These are phyloP conservation scores for Petrolisthes cinctipes DNA, from an alignment of 2,888 invertebrate genomes.

Conservation along the genomic window DNA sequence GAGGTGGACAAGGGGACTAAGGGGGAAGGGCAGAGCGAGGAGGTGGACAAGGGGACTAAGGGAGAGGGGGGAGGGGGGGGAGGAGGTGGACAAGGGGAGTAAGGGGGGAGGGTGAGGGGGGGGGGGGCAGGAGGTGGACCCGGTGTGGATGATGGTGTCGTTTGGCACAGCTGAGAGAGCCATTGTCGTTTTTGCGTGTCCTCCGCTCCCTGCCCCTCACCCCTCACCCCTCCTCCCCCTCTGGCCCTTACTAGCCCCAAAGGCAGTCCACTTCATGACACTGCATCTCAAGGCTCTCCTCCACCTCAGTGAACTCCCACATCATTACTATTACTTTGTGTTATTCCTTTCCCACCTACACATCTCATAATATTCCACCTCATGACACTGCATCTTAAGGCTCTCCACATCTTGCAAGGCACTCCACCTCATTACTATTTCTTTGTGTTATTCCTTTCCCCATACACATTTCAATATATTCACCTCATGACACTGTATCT, in stretches of 20 bases:
- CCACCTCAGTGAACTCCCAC: too few species aligned
- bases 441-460: too few species aligned
- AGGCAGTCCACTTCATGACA: too few species aligned
- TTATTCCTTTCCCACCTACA: too few species aligned
- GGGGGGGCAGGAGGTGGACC: neutral
- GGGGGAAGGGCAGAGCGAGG: neutral
- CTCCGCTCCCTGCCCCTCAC: neutral
- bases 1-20: neutral
- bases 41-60: neutral
- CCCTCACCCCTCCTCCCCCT: neutral
- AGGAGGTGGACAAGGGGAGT: neutral
- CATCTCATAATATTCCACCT: too few species aligned
- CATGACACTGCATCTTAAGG: too few species aligned
- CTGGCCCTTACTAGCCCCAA: neutral
- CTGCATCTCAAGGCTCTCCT: too few species aligned
- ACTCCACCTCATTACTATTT: too few species aligned
- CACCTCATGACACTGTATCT: too few species aligned
- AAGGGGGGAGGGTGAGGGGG: neutral
- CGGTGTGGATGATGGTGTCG: constrained; percentile 1
- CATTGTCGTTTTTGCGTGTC: constrained; percentile 10
- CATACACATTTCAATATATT: too few species aligned
- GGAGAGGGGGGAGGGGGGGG: neutral
- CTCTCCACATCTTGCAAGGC: too few species aligned
- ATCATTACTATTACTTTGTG: too few species aligned
- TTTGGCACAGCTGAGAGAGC: constrained; percentile 7